Evolutionary conservation across 1,140 invertebrate genomes (phyloP), one percentile per base, ranked within the genome.

Genomic region (Cherax quadricarinatus): DNA sequence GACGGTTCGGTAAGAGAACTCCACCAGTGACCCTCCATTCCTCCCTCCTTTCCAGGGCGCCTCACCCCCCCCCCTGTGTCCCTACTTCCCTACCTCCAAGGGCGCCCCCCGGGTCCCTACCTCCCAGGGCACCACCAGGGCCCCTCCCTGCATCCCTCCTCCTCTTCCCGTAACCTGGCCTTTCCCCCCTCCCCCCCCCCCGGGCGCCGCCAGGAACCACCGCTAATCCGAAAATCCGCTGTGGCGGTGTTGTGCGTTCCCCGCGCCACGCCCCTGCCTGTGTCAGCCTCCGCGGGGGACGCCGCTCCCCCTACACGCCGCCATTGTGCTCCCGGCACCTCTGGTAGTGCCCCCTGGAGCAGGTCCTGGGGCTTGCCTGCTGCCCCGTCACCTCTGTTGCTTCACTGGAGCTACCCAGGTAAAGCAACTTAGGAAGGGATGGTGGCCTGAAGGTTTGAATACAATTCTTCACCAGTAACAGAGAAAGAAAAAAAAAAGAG

Each of bases 141-240:
- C 51, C 66, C 66, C 84, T 1, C 10, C 3, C 4, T n/a, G n/a
- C 21, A 5, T 41, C 7, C 84, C 84, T 30, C 24, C 12, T 48
- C 12, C 85, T 70, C 30, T 41, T 41, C 30, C 30, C 85, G 41
- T 53, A 10, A 16, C n/a, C 83, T 3, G 30, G 30, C 30, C 30
- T 41, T 41, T 41, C 0, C 53, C 53, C 12, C 53, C 84, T 66
- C 60, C 30, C 51, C 2, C 49, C 70, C 85, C 70, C 85, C 14
- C 24, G n/a, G 70, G 85, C 70, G 41, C 4, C 73, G 70, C 62
- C 85, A 53, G 49, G 70, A 87, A 51, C 85, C 70, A 87, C 73
- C 66, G n/a, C 70, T 87, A 87, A 87, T 75, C 85, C 85, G 70
- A 70, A 75, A 87, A 87, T 87, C 85, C 85, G 4, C 85, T 53